Conservation (phyloP, 2,888 invertebrate species). For the Melieria crassipennis region DNA sequence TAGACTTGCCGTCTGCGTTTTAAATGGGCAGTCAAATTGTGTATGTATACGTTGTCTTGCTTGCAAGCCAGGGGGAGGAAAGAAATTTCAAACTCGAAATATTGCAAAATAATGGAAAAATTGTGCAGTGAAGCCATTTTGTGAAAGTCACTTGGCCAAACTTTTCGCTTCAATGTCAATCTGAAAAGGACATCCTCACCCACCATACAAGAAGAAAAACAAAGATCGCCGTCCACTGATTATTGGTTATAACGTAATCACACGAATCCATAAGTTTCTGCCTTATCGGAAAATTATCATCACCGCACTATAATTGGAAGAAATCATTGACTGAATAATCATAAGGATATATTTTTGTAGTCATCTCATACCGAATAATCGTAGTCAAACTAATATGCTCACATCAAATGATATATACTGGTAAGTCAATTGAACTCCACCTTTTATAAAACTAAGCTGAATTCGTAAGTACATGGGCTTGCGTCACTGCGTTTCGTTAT, state of each 20-base stretch:
- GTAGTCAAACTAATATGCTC: conserved; percentile 51
- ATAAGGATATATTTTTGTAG: not conserved
- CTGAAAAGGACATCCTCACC: not conserved
- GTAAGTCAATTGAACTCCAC: conserved; percentile 47
- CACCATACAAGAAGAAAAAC: not conserved
- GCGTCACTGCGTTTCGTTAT: not conserved
- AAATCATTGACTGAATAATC: conserved; percentile 22
- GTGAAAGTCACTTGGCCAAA: conserved; percentile 2
- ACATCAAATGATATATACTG: conserved; percentile 62
- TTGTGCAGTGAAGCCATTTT: conserved; percentile 12
- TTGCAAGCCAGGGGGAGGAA: conserved; percentile 20
- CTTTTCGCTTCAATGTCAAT: not conserved
- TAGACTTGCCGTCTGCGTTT: conserved; percentile 34
- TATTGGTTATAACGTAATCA: conserved; percentile 16
- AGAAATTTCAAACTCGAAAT: not conserved
- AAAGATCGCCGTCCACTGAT: conserved; percentile 28
- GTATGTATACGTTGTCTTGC: conserved; percentile 35
- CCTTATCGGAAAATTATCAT: conserved; percentile 21
- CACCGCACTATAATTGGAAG: not conserved
- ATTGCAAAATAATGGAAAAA: conserved; percentile 16
- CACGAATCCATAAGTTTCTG: conserved; percentile 15
- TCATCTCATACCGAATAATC: not conserved
- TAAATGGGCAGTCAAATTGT: conserved; percentile 28
- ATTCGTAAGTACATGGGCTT: not conserved
- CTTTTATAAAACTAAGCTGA: conserved; percentile 10